Percentiles rank a stretch among this genome's conserved stretches.
These are phyloP conservation scores for Polydrusus pterygomalis DNA, from an alignment of 2,888 invertebrate species.

Conservation along the genomic window DNA sequence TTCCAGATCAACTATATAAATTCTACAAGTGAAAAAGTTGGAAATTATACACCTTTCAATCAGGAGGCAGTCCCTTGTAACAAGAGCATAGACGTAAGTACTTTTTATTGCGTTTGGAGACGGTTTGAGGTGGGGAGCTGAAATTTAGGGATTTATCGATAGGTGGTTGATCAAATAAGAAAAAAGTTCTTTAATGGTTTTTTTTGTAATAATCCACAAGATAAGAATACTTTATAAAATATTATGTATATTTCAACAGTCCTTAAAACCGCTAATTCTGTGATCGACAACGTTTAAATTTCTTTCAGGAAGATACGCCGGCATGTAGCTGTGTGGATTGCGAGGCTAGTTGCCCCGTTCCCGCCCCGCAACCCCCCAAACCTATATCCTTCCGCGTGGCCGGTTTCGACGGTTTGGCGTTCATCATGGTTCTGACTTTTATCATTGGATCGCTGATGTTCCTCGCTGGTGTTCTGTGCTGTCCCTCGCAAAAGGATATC, in stretches of 20 bases:
- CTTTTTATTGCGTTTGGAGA: neutral
- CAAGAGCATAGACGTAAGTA: constrained; percentile 78
- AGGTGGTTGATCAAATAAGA: no score
- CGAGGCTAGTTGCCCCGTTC: constrained; percentile 84
- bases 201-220: no score
- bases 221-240: no score
- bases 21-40: constrained; percentile 72
- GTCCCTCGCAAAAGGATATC: constrained; percentile 69
- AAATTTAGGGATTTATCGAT: no score
- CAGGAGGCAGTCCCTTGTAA: constrained; percentile 80
- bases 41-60: constrained; percentile 76
- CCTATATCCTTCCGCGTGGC: constrained; percentile 82
- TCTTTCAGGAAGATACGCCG: constrained; percentile 74
- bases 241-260: no score
- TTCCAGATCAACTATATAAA: constrained; percentile 84
- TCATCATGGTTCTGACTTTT: constrained; percentile 86
- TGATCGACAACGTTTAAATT: no score
- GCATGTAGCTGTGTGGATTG: constrained; percentile 95
- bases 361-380: constrained; percentile 80
- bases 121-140: no score
- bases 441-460: constrained; percentile 75
- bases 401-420: constrained; percentile 84
- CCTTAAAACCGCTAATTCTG: no score
- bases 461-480: constrained; percentile 59
- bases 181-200: no score